phyloP scores from a whole-genome alignment of 2,113 vertebrate genomes.

The Mohoua ochrocephala region DNA sequence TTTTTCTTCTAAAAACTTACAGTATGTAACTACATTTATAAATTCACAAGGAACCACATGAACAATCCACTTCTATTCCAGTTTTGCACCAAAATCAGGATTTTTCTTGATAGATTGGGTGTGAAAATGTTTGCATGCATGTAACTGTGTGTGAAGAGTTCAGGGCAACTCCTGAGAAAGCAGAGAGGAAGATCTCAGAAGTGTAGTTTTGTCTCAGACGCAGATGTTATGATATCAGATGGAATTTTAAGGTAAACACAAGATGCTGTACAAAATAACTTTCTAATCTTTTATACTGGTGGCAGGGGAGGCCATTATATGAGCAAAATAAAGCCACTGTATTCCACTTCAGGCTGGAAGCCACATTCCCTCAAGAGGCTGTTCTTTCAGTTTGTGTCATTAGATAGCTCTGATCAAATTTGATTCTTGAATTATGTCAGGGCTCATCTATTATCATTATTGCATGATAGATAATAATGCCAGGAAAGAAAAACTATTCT shows the following conservation, averaged over 20 bases:
- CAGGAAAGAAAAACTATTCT: constrained; percentile 24
- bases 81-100: neutral
- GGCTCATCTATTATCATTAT: constrained; percentile 38
- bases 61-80: neutral
- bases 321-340: neutral
- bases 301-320: neutral
- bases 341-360: neutral
- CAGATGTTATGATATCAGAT: neutral
- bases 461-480: constrained; percentile 12
- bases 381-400: constrained; percentile 10
- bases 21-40: neutral
- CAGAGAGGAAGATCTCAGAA: neutral
- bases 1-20: neutral
- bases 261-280: neutral
- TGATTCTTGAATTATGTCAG: constrained; percentile 35
- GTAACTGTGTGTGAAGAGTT: neutral
- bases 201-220: neutral
- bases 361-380: neutral
- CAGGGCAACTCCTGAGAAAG: neutral
- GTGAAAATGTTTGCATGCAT: neutral
- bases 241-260: neutral
- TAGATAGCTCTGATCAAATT: constrained; percentile 14
- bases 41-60: neutral
- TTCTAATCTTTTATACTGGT: neutral
- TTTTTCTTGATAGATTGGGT: neutral